Conservation (phyloP, 2,797 vertebrate species). For the Falco rusticolus region DNA sequence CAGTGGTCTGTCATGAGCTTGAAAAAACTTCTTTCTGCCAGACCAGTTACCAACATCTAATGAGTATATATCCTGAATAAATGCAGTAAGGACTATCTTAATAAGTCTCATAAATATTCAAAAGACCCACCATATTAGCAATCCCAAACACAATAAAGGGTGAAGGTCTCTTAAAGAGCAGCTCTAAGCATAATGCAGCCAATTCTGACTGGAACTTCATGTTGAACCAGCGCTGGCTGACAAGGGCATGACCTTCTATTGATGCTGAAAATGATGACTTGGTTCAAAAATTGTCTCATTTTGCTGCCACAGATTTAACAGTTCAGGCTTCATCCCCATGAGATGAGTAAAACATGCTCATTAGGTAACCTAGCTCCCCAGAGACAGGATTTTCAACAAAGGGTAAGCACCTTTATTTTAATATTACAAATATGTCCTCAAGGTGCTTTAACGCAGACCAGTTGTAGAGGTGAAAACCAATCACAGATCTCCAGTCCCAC, state of each 20-base stretch:
- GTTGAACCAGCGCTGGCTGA: neutral
- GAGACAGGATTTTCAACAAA: neutral
- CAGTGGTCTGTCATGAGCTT: neutral
- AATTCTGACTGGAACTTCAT: constrained; percentile 1
- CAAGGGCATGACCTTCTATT: constrained; percentile 35
- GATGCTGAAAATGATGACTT: constrained; percentile 36
- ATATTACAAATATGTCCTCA: neutral
- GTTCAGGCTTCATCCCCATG: neutral
- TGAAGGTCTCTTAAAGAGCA: constrained; percentile 36
- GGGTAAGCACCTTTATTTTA: constrained; percentile 4
- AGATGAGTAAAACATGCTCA: constrained; percentile 24
- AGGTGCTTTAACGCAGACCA: neutral
- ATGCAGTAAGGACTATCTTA: neutral
- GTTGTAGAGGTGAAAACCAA: neutral
- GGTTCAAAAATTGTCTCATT: neutral
- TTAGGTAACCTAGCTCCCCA: constrained; percentile 4
- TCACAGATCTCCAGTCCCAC: neutral
- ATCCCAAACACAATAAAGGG: neutral
- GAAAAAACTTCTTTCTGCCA: neutral
- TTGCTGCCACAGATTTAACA: constrained; percentile 25
- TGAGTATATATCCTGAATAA: neutral
- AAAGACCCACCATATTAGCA: neutral
- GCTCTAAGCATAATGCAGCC: neutral
- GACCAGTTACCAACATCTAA: neutral
- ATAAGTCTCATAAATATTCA: constrained; percentile 41